Evolutionary conservation across 2,797 vertebrate species (phyloP).

Genomic region (Erithacus rubecula): DNA sequence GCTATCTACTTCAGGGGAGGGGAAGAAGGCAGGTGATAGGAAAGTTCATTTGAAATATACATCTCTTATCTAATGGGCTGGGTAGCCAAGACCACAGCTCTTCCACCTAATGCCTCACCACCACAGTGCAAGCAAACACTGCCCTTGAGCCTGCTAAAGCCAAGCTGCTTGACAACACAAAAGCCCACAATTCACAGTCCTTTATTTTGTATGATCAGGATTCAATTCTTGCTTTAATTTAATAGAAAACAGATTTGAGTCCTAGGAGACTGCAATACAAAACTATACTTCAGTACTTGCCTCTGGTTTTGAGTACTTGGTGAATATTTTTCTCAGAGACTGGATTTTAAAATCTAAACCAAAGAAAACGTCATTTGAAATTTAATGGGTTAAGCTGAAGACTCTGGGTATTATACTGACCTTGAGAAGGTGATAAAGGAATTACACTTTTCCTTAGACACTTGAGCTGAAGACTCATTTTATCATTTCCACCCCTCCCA

Average conservation of each 20-base stretch:
- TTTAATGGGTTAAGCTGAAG: background rate
- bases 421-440: background rate
- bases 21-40: background rate
- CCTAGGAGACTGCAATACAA: background rate
- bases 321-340: background rate
- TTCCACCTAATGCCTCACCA: background rate
- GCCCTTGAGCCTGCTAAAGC: background rate
- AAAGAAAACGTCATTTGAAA: background rate
- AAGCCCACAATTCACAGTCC: background rate
- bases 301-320: background rate
- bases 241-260: background rate
- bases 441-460: background rate
- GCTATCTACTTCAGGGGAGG: background rate
- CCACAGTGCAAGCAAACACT: background rate
- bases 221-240: background rate
- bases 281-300: background rate
- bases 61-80: background rate
- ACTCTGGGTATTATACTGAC: background rate
- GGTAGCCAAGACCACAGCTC: background rate
- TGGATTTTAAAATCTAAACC: background rate
- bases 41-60: constrained; percentile 19
- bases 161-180: background rate
- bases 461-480: background rate
- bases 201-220: background rate
- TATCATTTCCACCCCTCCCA: background rate